Conservation (phyloP, 1,140 invertebrate species). For the Cydia fagiglandana region DNA sequence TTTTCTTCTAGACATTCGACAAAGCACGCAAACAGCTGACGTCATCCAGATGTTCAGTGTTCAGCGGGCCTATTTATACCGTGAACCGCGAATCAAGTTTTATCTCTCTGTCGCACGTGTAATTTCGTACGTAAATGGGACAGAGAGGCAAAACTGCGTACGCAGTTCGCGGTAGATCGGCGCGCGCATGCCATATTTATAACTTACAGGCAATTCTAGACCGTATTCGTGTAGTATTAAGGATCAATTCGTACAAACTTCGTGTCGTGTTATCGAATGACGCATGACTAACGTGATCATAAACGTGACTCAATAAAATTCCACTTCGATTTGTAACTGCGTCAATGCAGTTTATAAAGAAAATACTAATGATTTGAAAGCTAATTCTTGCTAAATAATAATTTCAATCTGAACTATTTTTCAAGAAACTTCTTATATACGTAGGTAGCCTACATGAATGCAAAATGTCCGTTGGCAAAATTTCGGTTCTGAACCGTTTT, state of each 20-base stretch:
- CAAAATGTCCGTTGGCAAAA: no score
- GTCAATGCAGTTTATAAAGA: conserved; percentile 5
- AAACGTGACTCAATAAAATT: not conserved
- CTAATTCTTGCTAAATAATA: not conserved
- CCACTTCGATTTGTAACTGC: conserved; percentile 2
- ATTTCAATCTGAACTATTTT: no score
- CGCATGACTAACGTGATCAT: not conserved
- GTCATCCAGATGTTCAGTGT: not conserved
- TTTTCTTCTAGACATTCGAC: not conserved
- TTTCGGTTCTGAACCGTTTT: not conserved
- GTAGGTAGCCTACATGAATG: not conserved
- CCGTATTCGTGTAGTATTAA: not conserved
- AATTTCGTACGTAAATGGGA: no score
- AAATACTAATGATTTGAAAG: not conserved
- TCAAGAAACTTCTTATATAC: no score
- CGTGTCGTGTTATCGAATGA: not conserved
- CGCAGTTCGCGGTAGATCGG: not conserved
- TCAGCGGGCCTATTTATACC: no score
- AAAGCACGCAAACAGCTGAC: conserved; percentile 15
- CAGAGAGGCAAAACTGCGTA: no score
- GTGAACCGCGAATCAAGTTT: no score
- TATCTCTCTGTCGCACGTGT: no score
- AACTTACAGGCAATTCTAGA: not conserved
- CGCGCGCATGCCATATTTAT: conserved; percentile 5
- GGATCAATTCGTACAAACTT: not conserved